Evolutionary conservation across 1,140 invertebrate species (phyloP).

Genomic region (Platorchestia sp.): DNA sequence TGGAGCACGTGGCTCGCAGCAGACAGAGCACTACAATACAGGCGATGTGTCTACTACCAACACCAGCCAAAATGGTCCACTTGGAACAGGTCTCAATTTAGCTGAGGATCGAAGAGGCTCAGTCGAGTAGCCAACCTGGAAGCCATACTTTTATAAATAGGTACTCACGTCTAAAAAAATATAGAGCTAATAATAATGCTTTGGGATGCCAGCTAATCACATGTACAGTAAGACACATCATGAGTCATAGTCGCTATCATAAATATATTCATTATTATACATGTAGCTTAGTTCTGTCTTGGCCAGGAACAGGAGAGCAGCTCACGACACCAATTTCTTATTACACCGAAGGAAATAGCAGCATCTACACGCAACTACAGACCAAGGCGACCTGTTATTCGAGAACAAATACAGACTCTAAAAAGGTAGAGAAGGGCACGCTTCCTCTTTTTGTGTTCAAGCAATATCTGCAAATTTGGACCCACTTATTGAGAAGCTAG

Average conservation of each 20-base stretch:
- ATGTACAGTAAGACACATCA: slow-evolving; percentile 55
- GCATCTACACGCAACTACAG: background rate
- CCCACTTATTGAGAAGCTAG: too few relatives aligned
- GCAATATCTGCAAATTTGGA: background rate
- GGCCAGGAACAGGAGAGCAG: background rate
- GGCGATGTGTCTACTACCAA: background rate
- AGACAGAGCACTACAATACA: background rate
- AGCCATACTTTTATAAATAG: slow-evolving; percentile 21
- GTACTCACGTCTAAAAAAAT: slow-evolving; percentile 55
- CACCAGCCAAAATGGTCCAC: background rate
- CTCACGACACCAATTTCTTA: background rate
- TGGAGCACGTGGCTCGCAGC: background rate
- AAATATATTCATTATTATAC: slow-evolving; percentile 55
- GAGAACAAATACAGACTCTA: background rate
- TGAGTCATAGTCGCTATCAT: slow-evolving; percentile 53
- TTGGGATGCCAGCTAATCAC: slow-evolving; percentile 55
- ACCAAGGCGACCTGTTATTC: background rate
- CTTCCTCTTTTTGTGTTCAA: background rate
- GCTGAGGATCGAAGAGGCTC: background rate
- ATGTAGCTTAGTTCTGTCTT: slow-evolving; percentile 43
- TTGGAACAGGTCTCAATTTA: background rate
- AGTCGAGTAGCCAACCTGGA: background rate
- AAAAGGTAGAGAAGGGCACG: background rate
- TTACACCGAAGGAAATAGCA: background rate
- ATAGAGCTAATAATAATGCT: slow-evolving; percentile 53